Conservation (phyloP, 2,797 vertebrate genomes). For the Platalea minor region DNA sequence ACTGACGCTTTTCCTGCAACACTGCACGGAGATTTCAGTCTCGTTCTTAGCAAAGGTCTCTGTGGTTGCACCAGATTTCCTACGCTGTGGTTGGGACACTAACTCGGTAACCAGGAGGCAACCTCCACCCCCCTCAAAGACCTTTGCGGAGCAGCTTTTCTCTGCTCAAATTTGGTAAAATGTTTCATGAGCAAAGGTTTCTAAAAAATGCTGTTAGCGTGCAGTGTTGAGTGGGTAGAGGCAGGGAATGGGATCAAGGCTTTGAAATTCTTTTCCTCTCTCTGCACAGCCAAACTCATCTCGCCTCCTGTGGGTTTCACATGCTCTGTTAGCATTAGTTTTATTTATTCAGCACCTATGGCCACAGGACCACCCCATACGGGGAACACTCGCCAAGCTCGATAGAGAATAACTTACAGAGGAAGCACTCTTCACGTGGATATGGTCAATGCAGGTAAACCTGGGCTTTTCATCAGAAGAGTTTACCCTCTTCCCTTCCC, state of each 20-base stretch:
- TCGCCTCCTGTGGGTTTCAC: background rate
- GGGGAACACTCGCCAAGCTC: background rate
- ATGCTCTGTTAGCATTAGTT: background rate
- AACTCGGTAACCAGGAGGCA: background rate
- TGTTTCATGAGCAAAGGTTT: background rate
- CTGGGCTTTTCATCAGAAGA: background rate
- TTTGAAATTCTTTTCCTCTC: background rate
- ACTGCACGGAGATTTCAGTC: slow-evolving; percentile 23
- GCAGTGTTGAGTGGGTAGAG: background rate
- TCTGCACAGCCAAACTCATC: background rate
- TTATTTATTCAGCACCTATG: background rate
- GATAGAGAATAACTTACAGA: background rate
- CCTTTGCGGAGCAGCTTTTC: background rate
- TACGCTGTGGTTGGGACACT: background rate
- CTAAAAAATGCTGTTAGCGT: background rate
- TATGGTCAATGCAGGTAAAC: background rate
- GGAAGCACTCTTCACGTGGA: background rate
- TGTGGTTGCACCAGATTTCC: background rate
- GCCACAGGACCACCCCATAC: background rate
- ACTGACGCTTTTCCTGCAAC: slow-evolving; percentile 29
- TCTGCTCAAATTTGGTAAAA: background rate
- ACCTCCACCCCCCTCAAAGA: background rate
- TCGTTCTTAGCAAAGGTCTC: background rate
- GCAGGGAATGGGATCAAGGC: background rate
- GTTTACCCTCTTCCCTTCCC: background rate